These are phyloP conservation scores for Aldabrachelys gigantea DNA, from an alignment of 2,113 vertebrate genomes.

Conservation along the genomic window DNA sequence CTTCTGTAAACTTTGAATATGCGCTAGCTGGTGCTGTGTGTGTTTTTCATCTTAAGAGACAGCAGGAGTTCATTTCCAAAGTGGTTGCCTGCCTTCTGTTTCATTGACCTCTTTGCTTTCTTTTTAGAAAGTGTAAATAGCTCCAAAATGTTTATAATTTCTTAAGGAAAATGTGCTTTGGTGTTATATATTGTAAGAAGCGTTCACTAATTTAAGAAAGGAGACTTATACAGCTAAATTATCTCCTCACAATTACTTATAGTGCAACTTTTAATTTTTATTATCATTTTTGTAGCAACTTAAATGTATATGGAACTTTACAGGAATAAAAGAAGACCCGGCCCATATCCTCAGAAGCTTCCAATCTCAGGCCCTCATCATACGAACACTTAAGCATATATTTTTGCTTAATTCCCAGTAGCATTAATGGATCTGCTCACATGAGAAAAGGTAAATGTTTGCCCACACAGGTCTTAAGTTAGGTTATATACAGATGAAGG, in stretches of 20 bases:
- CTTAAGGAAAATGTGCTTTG: background rate
- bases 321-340: fast-evolving
- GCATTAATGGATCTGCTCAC: background rate
- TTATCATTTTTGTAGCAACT: background rate
- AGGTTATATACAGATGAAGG: background rate
- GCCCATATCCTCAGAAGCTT: background rate
- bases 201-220: background rate
- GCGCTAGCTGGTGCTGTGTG: background rate
- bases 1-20: background rate
- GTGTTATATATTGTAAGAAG: background rate
- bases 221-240: background rate
- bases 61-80: background rate
- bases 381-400: background rate
- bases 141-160: background rate
- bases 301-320: background rate
- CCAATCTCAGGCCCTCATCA: background rate
- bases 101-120: background rate
- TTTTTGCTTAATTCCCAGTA: background rate
- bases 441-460: background rate
- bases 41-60: background rate
- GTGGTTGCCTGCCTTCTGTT: background rate
- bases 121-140: slow-evolving; percentile 10
- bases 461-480: background rate
- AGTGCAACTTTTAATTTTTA: background rate
- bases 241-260: background rate